Percentiles rank a stretch among this genome's conserved stretches.
Evolutionary conservation across 1,140 invertebrate species (phyloP).

Genomic region (Ceratina japonica): DNA sequence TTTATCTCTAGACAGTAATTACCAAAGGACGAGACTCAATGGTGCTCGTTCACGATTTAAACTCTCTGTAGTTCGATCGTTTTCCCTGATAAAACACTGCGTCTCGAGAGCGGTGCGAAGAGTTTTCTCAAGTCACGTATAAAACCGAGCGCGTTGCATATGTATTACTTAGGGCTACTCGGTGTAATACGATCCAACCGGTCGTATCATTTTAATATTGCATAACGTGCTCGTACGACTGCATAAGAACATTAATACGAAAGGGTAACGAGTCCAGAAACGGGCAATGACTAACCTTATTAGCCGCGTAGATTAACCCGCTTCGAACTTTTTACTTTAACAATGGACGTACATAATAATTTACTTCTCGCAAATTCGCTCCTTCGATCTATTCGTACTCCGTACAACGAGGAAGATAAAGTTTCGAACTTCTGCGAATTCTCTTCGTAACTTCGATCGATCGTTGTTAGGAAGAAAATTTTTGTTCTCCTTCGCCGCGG

Average conservation of each 20-base stretch:
- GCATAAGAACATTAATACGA: slow-evolving; percentile 24
- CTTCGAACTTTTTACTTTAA: too few species aligned
- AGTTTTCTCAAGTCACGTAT: slow-evolving; percentile 3
- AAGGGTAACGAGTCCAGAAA: slow-evolving; percentile 8
- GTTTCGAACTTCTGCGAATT: too few species aligned
- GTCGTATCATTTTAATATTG: slow-evolving; percentile 39
- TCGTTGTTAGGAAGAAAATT: too few species aligned
- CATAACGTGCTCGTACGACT: slow-evolving; percentile 21
- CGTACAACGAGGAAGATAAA: too few species aligned
- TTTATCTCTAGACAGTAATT: slow-evolving; percentile 21
- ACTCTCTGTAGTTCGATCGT: not conserved
- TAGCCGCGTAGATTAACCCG: too few species aligned
- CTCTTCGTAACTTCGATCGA: too few species aligned
- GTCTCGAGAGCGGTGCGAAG: not conserved
- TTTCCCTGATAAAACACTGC: not conserved
- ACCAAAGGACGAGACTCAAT: slow-evolving; percentile 7
- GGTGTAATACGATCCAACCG: slow-evolving; percentile 34
- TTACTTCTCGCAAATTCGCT: too few species aligned
- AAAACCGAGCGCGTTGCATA: slow-evolving; percentile 29
- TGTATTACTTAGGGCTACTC: not conserved
- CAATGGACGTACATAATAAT: too few species aligned
- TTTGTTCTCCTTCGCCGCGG: too few species aligned
- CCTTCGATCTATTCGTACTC: too few species aligned
- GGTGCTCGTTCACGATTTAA: not conserved
- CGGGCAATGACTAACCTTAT: too few species aligned